Percentiles rank a stretch among this genome's conserved stretches.
These are phyloP conservation scores for Chelon labrosus DNA, from an alignment of 2,797 vertebrate species.

Conservation along the genomic window DNA sequence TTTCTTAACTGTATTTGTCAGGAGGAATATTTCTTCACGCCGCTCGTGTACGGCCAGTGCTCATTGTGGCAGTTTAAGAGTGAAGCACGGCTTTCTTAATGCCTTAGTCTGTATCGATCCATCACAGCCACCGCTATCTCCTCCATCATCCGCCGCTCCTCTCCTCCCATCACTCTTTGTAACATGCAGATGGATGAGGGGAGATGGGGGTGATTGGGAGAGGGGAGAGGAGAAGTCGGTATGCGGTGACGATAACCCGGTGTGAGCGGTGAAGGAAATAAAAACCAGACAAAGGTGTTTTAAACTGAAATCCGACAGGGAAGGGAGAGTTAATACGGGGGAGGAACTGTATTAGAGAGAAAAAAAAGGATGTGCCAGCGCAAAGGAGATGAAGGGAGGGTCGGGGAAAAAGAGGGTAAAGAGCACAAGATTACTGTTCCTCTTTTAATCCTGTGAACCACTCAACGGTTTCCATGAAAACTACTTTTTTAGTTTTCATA, in stretches of 20 bases:
- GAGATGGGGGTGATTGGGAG: slow-evolving; percentile 12
- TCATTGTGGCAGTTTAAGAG: slow-evolving; percentile 62
- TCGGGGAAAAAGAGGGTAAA: neutral
- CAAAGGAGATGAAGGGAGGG: neutral
- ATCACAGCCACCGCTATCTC: slow-evolving; percentile 57
- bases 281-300: slow-evolving; percentile 34
- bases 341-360: neutral
- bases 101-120: slow-evolving; percentile 53
- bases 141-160: slow-evolving; percentile 58
- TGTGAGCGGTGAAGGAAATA: slow-evolving; percentile 17
- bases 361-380: slow-evolving; percentile 8
- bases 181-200: slow-evolving; percentile 48
- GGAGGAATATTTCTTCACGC: slow-evolving; percentile 48
- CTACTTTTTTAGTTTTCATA: neutral
- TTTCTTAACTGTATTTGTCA: slow-evolving; percentile 64
- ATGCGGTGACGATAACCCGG: slow-evolving; percentile 19
- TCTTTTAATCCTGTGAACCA: neutral
- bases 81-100: slow-evolving; percentile 58
- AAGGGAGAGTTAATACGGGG: slow-evolving; percentile 13
- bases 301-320: slow-evolving; percentile 32
- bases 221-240: slow-evolving; percentile 16
- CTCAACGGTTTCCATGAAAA: neutral
- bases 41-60: slow-evolving; percentile 52
- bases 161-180: slow-evolving; percentile 50
- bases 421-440: neutral